Conservation (phyloP, 2,888 invertebrate species). For the Hanleya hanleyi region DNA sequence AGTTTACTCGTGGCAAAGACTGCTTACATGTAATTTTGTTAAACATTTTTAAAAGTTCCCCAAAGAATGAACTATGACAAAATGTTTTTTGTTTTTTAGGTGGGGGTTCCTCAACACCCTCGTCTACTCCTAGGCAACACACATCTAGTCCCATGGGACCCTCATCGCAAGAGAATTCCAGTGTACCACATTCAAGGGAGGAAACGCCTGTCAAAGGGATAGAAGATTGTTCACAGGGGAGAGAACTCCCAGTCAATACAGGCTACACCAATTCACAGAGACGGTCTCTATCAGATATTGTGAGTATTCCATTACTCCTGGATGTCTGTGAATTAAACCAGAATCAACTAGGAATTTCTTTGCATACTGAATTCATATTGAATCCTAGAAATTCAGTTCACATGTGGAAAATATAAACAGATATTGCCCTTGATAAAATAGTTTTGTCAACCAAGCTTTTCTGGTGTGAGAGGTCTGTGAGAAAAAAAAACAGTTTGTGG, state of each 20-base stretch:
- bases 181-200: constrained; percentile 50
- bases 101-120: constrained; percentile 23
- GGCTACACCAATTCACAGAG: too few species aligned
- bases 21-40: too few species aligned
- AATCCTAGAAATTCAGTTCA: too few species aligned
- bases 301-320: not conserved
- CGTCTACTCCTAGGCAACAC: constrained; percentile 2
- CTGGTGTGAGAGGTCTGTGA: too few species aligned
- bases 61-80: constrained; percentile 12
- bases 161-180: constrained; percentile 13
- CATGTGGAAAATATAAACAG: too few species aligned
- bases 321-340: not conserved
- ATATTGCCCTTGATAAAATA: too few species aligned
- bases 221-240: not conserved
- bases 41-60: not conserved
- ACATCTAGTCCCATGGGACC: not conserved
- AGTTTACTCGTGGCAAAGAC: too few species aligned
- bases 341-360: too few species aligned
- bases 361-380: too few species aligned
- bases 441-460: too few species aligned
- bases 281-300: not conserved
- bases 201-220: constrained; percentile 49
- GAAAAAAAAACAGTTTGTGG: too few species aligned
- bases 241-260: too few species aligned
- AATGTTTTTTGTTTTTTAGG: not conserved